Percentiles rank a stretch among this genome's conserved stretches.
Evolutionary conservation across 2,797 vertebrate species (phyloP).

Genomic region (Pseudomugil tenellus): DNA sequence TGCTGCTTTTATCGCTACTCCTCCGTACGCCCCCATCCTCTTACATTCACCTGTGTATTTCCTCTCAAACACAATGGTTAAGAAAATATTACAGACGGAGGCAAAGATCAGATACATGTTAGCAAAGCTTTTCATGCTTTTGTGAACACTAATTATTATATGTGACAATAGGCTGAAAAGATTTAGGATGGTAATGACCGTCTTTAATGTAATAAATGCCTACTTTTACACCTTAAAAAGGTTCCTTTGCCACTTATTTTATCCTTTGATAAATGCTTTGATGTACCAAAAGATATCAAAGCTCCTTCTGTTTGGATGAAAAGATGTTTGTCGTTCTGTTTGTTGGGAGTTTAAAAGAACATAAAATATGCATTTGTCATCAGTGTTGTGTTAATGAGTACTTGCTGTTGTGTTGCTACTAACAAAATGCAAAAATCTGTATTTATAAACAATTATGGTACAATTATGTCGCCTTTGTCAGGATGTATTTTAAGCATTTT

Average conservation of each 20-base stretch:
- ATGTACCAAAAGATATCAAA: neutral
- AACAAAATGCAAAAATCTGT: neutral
- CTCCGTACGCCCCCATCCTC: slow-evolving; percentile 2
- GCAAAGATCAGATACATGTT: neutral
- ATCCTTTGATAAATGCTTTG: neutral
- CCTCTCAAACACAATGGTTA: slow-evolving; percentile 8
- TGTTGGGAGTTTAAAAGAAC: slow-evolving; percentile 11
- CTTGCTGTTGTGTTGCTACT: slow-evolving; percentile 5
- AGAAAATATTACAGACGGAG: slow-evolving; percentile 2
- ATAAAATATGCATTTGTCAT: neutral
- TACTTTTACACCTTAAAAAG: slow-evolving; percentile 1
- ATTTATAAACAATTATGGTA: neutral
- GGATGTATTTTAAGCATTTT: neutral
- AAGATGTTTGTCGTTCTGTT: neutral
- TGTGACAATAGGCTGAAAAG: neutral
- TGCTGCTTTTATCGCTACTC: slow-evolving; percentile 20
- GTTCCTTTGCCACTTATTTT: neutral
- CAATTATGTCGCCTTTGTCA: neutral
- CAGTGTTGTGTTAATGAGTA: slow-evolving; percentile 3
- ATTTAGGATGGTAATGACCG: neutral
- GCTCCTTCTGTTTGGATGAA: neutral
- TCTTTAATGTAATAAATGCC: slow-evolving; percentile 5
- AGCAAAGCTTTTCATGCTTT: neutral
- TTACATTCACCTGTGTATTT: slow-evolving; percentile 7
- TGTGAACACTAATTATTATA: neutral